Conservation (phyloP, 2,113 vertebrate genomes). For the Caloenas nicobarica region DNA sequence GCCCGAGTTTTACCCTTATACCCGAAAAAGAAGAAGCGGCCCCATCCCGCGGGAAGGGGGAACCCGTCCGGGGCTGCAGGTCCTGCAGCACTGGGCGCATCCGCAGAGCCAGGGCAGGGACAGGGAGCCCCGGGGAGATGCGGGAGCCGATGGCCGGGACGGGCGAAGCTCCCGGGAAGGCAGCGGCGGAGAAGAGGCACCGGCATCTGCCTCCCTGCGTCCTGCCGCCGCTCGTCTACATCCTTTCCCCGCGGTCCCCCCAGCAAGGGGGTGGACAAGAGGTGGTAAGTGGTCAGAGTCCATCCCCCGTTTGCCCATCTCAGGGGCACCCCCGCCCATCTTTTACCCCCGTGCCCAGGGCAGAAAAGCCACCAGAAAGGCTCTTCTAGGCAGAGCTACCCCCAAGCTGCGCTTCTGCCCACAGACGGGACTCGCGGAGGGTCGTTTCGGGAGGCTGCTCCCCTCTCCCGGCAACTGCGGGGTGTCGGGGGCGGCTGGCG, state of each 20-base stretch:
- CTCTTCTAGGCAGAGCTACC: not conserved
- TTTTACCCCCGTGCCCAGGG: not conserved
- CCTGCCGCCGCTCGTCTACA: not conserved
- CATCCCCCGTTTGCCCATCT: not conserved
- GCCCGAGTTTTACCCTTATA: not conserved
- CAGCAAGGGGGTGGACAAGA: fast-evolving
- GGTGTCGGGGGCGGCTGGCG: not conserved
- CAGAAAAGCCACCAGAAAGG: not conserved
- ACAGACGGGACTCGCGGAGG: not conserved
- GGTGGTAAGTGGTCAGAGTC: fast-evolving
- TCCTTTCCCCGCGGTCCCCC: not conserved
- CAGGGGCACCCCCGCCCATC: fast-evolving
- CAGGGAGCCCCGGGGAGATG: not conserved
- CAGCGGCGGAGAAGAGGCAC: not conserved
- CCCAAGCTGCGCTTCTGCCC: not conserved
- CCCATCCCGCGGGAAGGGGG: fast-evolving
- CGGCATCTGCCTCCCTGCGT: not conserved
- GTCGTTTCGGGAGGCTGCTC: fast-evolving
- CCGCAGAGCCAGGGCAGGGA: too few relatives aligned
- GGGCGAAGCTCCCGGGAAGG: fast-evolving
- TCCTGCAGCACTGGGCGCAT: fast-evolving
- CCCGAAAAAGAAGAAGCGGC: not conserved
- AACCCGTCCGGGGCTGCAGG: not conserved
- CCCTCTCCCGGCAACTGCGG: not conserved
- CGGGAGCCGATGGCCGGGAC: not conserved